Evolutionary conservation across 2,113 vertebrate species (phyloP).

Genomic region (Pleuronectes platessa): DNA sequence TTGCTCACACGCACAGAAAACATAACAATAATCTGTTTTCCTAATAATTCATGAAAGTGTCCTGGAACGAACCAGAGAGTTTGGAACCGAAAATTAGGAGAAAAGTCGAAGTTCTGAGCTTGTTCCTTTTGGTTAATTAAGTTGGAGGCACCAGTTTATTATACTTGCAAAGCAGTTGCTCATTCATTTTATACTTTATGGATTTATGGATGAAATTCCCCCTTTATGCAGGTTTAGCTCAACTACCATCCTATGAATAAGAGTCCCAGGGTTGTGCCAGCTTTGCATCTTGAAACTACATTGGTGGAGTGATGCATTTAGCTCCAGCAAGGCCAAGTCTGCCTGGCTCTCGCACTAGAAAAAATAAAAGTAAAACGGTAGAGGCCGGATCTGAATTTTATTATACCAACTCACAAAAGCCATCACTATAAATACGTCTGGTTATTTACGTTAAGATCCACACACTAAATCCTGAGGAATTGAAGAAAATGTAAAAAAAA

Average conservation of each 20-base stretch:
- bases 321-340: background rate
- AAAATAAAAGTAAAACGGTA: background rate
- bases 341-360: background rate
- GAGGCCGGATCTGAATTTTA: no score
- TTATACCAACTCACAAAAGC: no score
- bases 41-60: background rate
- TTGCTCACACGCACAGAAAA: background rate
- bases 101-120: background rate
- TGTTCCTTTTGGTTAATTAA: background rate
- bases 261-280: background rate
- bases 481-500: no score
- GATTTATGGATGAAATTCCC: background rate
- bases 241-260: background rate
- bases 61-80: background rate
- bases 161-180: background rate
- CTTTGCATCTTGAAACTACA: background rate
- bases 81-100: background rate
- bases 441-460: no score
- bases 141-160: background rate
- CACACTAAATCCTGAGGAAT: no score
- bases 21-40: background rate
- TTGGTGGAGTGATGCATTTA: background rate
- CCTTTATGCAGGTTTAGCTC: background rate
- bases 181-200: background rate
- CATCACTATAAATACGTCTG: no score